Conservation (phyloP, 2,113 vertebrate species). For the Pedetes capensis region DNA sequence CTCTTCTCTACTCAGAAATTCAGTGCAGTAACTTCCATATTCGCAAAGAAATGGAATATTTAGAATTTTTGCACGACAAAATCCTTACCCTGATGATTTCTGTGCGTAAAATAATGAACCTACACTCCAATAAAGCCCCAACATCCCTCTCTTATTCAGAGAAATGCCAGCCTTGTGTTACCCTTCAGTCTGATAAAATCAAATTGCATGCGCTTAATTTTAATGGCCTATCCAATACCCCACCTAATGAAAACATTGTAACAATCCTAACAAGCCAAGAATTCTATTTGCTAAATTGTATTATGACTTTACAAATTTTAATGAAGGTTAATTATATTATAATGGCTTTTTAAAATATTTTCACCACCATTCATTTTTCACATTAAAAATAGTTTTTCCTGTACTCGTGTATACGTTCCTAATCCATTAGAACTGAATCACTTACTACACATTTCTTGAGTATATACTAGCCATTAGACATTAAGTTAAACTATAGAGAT, state of each 20-base stretch:
- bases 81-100: background rate
- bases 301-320: conserved; percentile 1
- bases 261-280: background rate
- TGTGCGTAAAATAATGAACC: background rate
- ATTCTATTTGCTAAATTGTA: background rate
- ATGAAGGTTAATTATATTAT: background rate
- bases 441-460: background rate
- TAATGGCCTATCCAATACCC: background rate
- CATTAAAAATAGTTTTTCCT: background rate
- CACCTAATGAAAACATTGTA: background rate
- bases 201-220: background rate
- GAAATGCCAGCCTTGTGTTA: background rate
- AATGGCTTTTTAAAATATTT: conserved; percentile 32
- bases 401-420: background rate
- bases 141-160: background rate
- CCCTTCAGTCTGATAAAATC: background rate
- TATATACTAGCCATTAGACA: background rate
- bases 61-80: background rate
- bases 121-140: background rate
- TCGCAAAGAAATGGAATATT: background rate
- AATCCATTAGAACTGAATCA: background rate
- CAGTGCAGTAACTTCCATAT: background rate
- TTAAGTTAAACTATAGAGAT: background rate
- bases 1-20: background rate
- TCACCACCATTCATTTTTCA: background rate